Conservation (phyloP, 35 echinoderm and acorn worm species). For the Strongylocentrotus purpuratus region DNA sequence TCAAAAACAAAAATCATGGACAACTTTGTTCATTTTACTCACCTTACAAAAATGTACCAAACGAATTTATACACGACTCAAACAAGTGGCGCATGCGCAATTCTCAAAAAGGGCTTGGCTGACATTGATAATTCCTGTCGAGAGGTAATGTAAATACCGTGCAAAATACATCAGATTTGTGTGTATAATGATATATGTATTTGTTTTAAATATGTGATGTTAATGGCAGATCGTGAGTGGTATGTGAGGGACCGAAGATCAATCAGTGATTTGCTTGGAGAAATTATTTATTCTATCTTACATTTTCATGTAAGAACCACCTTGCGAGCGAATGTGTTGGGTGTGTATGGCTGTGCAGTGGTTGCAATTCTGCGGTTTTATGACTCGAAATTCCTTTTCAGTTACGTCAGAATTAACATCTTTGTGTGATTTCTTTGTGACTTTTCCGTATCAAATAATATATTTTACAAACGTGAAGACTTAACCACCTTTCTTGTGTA, state of each 20-base stretch:
- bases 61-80: too few species aligned
- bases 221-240: not conserved
- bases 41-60: too few species aligned
- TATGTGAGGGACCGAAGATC: not conserved
- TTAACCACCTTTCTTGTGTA: not conserved
- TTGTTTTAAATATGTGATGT: not conserved
- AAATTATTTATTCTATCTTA: not conserved
- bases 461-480: not conserved
- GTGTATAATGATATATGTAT: not conserved
- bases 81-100: not conserved
- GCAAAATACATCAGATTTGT: not conserved
- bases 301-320: not conserved
- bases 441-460: not conserved
- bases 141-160: not conserved
- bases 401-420: not conserved
- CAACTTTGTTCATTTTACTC: too few species aligned
- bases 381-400: not conserved
- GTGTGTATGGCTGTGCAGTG: not conserved
- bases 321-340: not conserved
- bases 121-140: not conserved
- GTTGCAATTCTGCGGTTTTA: not conserved
- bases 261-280: not conserved
- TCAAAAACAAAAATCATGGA: too few species aligned
- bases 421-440: not conserved
- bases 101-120: not conserved